Base-by-base conservation (phyloP, 2,113 vertebrate genomes). In the Triplophysa tibetana region DNA sequence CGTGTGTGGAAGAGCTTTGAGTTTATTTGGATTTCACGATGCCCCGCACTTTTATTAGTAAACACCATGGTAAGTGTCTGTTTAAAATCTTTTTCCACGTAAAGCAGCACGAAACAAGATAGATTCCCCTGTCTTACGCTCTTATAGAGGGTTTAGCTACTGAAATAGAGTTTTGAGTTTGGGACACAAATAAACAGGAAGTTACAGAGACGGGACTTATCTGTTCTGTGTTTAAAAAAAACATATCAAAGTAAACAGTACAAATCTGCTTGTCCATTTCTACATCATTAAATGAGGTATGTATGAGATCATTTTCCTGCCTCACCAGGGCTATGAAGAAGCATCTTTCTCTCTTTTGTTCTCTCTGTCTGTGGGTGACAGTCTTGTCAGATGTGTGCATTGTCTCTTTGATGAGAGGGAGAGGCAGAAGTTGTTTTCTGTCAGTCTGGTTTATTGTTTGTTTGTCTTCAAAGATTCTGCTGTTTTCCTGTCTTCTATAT, bases 371-470 rank as follows among this genome's bases (percentile, higher is more conserved):
- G 29, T 50, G 78, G 23, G 41, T 68, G 79, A 72, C 52, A 73
- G 74, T 60, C 19, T 14, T 73, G 68, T 69, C 50, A 58, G 65
- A 52, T 60, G 70, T 26, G 26, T 50, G 48, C 52, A 70, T 68
- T 13, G 19, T 78, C 14, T 65, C 48, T 58, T 78, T 76, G 52
- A 56, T 41, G 58, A 41, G 61, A 43, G 10, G 9, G 41, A 52
- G 70, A 78, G 33, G 62, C 64, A 50, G 66, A 83, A 78, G 70
- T 63, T 65, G 74, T 73, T 80, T 54, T 72, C 77, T 7, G 21
- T 80, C 81, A 75, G 61, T 68, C 70, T 78, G 70, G 48, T 78
- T 83, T 74, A 78, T 83, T 78, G 69, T 78, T 78, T 65, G 62
- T 74, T 70, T 75, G 17, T 56, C 62, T 80, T 80, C 56, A 78